These are phyloP conservation scores for Tupaia chinensis DNA, from an alignment of 2,113 vertebrate species.

Conservation along the genomic window DNA sequence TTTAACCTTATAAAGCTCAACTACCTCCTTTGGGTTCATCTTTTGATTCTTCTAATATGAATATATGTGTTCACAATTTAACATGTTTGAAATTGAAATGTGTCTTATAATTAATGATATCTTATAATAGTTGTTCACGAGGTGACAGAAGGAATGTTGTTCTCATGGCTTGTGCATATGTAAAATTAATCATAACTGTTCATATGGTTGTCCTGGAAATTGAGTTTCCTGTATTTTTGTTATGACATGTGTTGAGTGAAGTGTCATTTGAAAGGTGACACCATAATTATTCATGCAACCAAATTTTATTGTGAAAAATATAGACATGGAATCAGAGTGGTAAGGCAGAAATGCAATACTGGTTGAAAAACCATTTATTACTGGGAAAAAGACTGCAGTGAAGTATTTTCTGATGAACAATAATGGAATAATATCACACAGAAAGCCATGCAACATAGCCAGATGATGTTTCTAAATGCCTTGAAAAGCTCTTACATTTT, in stretches of 20 bases:
- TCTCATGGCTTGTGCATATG: not conserved
- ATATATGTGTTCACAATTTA: not conserved
- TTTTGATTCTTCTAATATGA: not conserved
- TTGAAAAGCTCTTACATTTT: not conserved
- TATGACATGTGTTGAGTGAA: not conserved
- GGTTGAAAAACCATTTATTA: not conserved
- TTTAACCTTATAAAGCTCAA: not conserved
- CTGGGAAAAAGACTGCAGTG: not conserved
- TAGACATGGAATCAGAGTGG: not conserved
- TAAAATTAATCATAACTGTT: not conserved
- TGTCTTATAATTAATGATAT: not conserved
- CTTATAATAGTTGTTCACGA: not conserved
- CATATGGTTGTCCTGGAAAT: not conserved
- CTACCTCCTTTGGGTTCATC: not conserved
- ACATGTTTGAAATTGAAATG: not conserved
- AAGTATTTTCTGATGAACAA: not conserved
- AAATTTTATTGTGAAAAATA: not conserved
- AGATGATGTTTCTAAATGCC: not conserved
- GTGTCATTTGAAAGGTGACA: not conserved
- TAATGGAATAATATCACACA: not conserved
- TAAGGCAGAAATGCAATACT: not conserved
- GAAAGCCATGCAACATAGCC: not conserved
- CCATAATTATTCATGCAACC: not conserved
- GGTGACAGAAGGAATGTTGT: not conserved
- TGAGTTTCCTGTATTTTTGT: conserved; percentile 18